Evolutionary conservation across 2,113 vertebrate species (phyloP), one percentile per base, ranked within the genome.

Genomic region (Dasyprocta punctata): DNA sequence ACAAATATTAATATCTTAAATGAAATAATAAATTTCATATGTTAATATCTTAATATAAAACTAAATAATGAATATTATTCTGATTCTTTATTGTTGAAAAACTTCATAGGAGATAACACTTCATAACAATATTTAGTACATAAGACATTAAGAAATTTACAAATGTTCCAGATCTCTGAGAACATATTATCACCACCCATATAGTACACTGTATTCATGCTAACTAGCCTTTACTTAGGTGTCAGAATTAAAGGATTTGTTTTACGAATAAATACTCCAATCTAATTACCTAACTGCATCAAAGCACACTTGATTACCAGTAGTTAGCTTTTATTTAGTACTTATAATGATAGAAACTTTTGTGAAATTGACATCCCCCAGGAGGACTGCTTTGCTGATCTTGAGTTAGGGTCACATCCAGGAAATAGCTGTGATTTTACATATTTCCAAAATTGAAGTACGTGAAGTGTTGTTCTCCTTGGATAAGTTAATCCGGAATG

Each of bases 251-350:
- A 93, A 30, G 75, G 28, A 41, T 94, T 84, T 95, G 12, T 87
- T 97, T 97, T 84, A 47, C 36, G 96, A 97, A 93, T 75, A 92
- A 94, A 89, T 83, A 87, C 11, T 19, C 24, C 38, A 75, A 56
- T 95, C 73, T 87, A 94, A 92, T 88, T 84, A 9, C 30, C 60
- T 78, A 90, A 67, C 60, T 89, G 7, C 38, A 86, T 89, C 90
- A 75, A 83, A 90, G 9, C n/a, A 60, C 33, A 67, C 82, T 90
- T 85, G 69, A 82, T 94, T 92, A 38, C 28, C 92, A 78, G 61
- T 77, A 92, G 54, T 89, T 96, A 87, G 56, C 6, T 82, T 84
- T 86, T 78, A 80, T 75, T 95, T 80, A 78, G 5, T 67, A n/a
- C 44, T 60, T 63, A 49, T 63, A 88, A 93, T 91, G 60, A 54